phyloP scores from a whole-genome alignment of 92 coral and sea anemone genomes.

The Ricordea florida region DNA sequence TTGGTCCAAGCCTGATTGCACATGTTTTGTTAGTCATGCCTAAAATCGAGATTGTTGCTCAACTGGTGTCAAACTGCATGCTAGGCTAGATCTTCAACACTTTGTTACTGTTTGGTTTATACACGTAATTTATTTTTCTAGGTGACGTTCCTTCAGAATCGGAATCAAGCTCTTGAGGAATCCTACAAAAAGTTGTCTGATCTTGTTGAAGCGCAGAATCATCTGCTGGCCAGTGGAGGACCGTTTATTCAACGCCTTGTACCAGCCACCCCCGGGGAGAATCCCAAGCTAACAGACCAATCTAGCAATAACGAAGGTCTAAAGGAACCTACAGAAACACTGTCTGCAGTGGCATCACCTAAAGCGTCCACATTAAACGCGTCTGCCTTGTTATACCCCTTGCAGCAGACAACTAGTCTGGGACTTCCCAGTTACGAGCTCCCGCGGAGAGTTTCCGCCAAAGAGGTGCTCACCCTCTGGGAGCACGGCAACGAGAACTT shows the following conservation, averaged over 20 bases:
- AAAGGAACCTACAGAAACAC: conserved; percentile 4
- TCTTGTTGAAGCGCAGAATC: conserved; percentile 99
- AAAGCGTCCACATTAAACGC: background rate
- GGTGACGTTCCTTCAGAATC: conserved; percentile 81
- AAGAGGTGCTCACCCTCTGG: conserved; percentile 92
- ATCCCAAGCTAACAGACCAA: too few species aligned
- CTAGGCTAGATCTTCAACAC: too few species aligned
- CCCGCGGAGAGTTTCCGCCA: conserved; percentile 88
- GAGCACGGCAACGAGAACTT: conserved; percentile 90
- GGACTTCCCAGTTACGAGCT: conserved; percentile 60
- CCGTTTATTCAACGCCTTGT: conserved; percentile 67
- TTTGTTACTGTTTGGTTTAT: too few species aligned
- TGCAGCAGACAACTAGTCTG: background rate
- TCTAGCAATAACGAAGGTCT: too few species aligned
- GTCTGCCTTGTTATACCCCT: conserved; percentile 1
- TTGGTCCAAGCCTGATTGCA: too few species aligned
- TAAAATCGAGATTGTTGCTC: too few species aligned
- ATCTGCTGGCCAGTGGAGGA: conserved; percentile 85
- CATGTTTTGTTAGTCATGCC: too few species aligned
- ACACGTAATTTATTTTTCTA: background rate
- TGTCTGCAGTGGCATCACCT: conserved; percentile 6
- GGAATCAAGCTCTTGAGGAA: conserved; percentile 83
- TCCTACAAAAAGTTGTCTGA: conserved; percentile 87
- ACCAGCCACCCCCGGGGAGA: conserved; percentile 44
- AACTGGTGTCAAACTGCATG: too few species aligned